Percentiles rank a stretch among this genome's conserved stretches.
Evolutionary conservation across 2,113 vertebrate species (phyloP).

Genomic region (Apteryx owenii): DNA sequence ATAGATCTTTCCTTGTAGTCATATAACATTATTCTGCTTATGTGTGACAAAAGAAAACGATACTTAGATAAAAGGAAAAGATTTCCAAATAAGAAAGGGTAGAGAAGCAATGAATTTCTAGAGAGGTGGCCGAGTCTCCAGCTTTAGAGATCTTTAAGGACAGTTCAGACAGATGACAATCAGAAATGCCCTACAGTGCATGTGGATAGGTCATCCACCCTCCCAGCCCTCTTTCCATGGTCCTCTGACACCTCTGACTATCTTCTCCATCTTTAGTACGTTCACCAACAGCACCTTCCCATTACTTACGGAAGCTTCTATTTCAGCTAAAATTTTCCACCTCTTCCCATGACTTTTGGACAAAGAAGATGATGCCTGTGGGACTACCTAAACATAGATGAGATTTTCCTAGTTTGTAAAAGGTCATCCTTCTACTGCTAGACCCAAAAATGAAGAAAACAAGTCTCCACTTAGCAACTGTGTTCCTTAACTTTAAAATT

Average conservation of each 20-base stretch:
- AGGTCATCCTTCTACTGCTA: neutral
- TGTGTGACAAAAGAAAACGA: neutral
- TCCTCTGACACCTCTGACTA: neutral
- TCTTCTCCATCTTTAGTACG: neutral
- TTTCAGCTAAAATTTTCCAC: neutral
- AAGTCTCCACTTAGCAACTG: neutral
- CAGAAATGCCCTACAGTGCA: neutral
- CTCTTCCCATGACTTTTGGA: neutral
- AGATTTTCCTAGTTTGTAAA: neutral
- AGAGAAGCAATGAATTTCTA: neutral
- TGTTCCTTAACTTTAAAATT: neutral
- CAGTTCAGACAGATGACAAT: neutral
- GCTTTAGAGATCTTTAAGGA: neutral
- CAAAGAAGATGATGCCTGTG: neutral
- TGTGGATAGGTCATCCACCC: neutral
- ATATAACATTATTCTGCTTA: too few species aligned
- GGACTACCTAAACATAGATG: neutral
- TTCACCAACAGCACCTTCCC: neutral
- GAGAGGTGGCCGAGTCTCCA: neutral
- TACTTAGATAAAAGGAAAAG: neutral
- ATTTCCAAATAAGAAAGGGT: neutral
- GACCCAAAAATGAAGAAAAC: neutral
- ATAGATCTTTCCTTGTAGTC: neutral
- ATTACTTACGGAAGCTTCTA: neutral
- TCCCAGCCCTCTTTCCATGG: neutral